Conservation (phyloP, 2,888 invertebrate species). For the Spatulosminthurus flaviceps region DNA sequence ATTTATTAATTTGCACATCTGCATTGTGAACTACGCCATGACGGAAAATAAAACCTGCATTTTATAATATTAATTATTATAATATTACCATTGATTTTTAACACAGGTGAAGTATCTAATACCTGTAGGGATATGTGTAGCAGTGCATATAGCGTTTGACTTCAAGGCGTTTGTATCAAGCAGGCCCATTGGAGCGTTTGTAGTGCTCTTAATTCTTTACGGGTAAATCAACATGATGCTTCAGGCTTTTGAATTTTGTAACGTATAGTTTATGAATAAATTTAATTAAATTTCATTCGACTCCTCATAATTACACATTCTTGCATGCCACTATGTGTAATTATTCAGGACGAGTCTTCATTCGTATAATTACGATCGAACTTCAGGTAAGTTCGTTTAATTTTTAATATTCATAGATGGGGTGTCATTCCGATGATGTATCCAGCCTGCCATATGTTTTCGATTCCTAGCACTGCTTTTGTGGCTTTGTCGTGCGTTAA, state of each 20-base stretch:
- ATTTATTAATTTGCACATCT: too few relatives aligned
- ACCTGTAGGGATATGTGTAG: slow-evolving; percentile 74
- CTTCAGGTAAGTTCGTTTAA: slow-evolving; percentile 44
- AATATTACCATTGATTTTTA: too few relatives aligned
- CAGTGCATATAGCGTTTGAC: slow-evolving; percentile 79
- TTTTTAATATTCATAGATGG: slow-evolving; percentile 70
- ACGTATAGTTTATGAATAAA: too few relatives aligned
- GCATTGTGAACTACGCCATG: too few relatives aligned
- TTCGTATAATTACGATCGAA: not conserved
- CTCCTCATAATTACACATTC: too few relatives aligned
- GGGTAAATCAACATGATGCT: slow-evolving; percentile 68
- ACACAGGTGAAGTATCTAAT: slow-evolving; percentile 74
- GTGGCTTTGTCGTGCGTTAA: slow-evolving; percentile 83
- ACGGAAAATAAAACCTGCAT: too few relatives aligned
- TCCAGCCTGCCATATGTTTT: slow-evolving; percentile 78
- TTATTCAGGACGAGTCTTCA: not conserved
- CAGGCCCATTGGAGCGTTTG: slow-evolving; percentile 76
- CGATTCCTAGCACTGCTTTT: slow-evolving; percentile 82
- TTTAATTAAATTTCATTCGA: too few relatives aligned
- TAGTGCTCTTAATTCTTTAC: slow-evolving; percentile 75
- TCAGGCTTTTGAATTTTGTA: too few relatives aligned
- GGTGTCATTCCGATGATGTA: slow-evolving; percentile 78
- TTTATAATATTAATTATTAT: too few relatives aligned
- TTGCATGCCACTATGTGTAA: too few relatives aligned
- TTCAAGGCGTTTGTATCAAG: slow-evolving; percentile 81